Conservation (phyloP, 2,797 vertebrate genomes). For the Synanceia verrucosa region DNA sequence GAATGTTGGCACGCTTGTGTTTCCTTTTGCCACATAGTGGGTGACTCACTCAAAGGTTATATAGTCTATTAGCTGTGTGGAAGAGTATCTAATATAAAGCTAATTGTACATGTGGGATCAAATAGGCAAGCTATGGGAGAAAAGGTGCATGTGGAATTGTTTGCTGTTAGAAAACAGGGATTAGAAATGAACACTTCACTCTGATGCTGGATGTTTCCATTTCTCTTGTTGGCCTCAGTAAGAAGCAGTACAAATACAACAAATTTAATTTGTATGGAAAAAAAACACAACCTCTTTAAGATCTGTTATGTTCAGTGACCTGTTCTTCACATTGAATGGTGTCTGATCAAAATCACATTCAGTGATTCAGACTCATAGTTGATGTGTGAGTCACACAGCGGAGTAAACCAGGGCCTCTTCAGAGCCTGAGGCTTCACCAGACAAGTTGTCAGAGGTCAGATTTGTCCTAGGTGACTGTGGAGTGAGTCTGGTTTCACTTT, state of each 20-base stretch:
- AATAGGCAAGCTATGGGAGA: neutral
- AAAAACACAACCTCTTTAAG: neutral
- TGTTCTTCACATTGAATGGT: neutral
- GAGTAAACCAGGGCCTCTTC: neutral
- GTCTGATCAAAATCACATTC: neutral
- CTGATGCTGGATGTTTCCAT: neutral
- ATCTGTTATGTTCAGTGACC: neutral
- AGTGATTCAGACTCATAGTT: slow-evolving; percentile 51
- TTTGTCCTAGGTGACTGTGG: neutral
- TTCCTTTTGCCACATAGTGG: neutral
- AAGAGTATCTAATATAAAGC: slow-evolving; percentile 8
- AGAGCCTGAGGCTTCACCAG: neutral
- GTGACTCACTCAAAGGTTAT: slow-evolving; percentile 46
- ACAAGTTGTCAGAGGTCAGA: neutral
- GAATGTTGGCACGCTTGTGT: slow-evolving; percentile 39
- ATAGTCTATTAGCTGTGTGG: neutral
- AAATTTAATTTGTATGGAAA: neutral
- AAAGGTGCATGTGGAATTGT: neutral
- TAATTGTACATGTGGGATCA: neutral
- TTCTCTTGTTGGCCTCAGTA: neutral
- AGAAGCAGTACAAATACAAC: neutral
- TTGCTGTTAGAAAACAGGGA: neutral
- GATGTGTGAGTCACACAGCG: slow-evolving; percentile 48
- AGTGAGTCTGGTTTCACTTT: neutral
- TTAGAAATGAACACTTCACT: neutral